A percentile compares a stretch with the other conserved stretches of the same genome.
Evolutionary conservation across 2,888 invertebrate species (phyloP).

Genomic region (Galerucella calmariensis): DNA sequence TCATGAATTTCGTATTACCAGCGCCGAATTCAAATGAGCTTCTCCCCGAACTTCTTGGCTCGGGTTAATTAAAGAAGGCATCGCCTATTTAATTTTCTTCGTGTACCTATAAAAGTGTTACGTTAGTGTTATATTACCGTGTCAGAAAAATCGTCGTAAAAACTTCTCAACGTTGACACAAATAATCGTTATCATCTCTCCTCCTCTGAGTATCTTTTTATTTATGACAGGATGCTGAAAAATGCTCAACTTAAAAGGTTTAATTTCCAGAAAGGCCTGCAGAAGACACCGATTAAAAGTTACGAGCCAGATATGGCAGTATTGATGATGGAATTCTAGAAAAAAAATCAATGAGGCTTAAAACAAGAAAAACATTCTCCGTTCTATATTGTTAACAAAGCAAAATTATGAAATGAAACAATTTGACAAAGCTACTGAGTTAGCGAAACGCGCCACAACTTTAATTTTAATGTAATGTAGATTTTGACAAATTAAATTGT

Average conservation of each 20-base stretch:
- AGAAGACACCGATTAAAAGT: conserved; percentile 53
- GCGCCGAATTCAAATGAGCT: background rate
- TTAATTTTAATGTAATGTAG: too few relatives aligned
- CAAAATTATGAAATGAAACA: too few relatives aligned
- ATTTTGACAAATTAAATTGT: too few relatives aligned
- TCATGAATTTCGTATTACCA: background rate
- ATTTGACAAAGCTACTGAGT: too few relatives aligned
- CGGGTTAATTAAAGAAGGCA: conserved; percentile 6
- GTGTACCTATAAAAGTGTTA: conserved; percentile 8
- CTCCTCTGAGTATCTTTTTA: conserved; percentile 40
- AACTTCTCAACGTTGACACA: conserved; percentile 28
- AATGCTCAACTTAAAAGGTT: conserved; percentile 52
- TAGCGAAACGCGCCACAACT: too few relatives aligned
- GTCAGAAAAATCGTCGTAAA: conserved; percentile 23
- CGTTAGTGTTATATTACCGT: conserved; percentile 9
- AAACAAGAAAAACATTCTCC: too few relatives aligned
- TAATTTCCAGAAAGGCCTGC: conserved; percentile 51
- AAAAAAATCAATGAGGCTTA: too few relatives aligned
- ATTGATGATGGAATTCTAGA: conserved; percentile 35
- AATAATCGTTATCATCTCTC: conserved; percentile 30
- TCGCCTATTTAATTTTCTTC: background rate
- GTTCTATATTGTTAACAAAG: too few relatives aligned
- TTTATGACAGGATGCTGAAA: conserved; percentile 50
- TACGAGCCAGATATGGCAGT: conserved; percentile 49
- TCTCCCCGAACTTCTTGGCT: background rate